Conservation (phyloP, 2,113 vertebrate species). For the Cepphus grylle region DNA sequence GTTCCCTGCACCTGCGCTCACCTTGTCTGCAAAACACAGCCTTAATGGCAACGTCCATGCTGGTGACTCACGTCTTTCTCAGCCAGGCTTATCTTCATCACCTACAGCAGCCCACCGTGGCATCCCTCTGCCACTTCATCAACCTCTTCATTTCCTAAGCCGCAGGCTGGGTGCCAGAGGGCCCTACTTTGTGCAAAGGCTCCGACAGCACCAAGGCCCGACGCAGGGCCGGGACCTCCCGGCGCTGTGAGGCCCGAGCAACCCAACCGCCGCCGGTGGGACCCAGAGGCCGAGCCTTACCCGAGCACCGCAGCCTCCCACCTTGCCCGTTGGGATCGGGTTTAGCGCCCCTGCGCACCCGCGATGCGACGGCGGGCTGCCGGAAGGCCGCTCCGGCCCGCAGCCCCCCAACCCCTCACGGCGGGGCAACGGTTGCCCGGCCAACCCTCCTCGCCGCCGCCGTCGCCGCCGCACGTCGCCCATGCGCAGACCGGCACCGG, state of each 20-base stretch:
- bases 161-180: fast-evolving
- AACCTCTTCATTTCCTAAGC: fast-evolving
- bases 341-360: neutral
- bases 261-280: too few species aligned
- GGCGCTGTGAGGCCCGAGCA: fast-evolving
- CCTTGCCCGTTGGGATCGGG: neutral
- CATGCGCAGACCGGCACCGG: neutral
- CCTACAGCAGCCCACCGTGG: too few species aligned
- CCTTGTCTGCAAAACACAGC: neutral
- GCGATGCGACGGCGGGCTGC: fast-evolving
- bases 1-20: fast-evolving
- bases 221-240: too few species aligned
- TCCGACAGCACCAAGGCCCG: fast-evolving
- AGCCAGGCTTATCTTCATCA: fast-evolving
- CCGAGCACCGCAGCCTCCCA: neutral
- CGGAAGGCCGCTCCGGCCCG: fast-evolving
- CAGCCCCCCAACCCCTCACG: too few species aligned
- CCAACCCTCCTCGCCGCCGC: neutral
- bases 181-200: too few species aligned
- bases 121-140: too few species aligned
- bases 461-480: neutral
- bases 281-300: too few species aligned
- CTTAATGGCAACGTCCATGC: fast-evolving
- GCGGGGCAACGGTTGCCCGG: neutral
- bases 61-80: fast-evolving